Conservation (phyloP, 2,888 invertebrate genomes). For the Aradus depressus region DNA sequence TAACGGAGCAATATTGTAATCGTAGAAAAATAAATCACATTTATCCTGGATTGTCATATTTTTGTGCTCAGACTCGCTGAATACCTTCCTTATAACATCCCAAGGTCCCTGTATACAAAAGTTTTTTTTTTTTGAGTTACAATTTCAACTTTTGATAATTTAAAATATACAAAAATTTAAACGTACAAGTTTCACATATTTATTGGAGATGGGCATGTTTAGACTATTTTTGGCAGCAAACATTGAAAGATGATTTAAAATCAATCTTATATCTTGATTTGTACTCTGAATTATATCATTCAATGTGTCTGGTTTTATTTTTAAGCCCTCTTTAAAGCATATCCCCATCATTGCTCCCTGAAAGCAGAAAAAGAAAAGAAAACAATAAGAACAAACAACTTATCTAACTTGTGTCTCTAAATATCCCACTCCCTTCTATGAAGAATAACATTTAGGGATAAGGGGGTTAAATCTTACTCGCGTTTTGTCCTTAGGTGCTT, state of each 20-base stretch:
- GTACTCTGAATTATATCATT: conserved; percentile 74
- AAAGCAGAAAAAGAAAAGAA: conserved; percentile 27
- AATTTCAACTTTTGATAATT: background rate
- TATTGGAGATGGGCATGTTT: conserved; percentile 53
- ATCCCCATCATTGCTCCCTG: conserved; percentile 84
- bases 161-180: background rate
- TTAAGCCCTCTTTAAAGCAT: conserved; percentile 81
- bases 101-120: conserved; percentile 62
- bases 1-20: conserved; percentile 89
- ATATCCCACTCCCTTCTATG: no score
- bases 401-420: background rate
- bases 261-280: conserved; percentile 88
- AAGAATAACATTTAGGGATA: no score
- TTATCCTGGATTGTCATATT: conserved; percentile 69
- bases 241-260: conserved; percentile 79
- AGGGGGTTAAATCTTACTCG: no score
- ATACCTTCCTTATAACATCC: conserved; percentile 84
- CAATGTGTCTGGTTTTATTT: conserved; percentile 62
- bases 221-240: conserved; percentile 43
- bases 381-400: background rate
- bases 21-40: conserved; percentile 87
- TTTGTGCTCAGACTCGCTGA: conserved; percentile 66
- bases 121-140: background rate
- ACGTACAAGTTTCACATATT: conserved; percentile 67
- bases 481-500: no score